Conservation (phyloP, 2,113 vertebrate species). For the Numida meleagris region DNA sequence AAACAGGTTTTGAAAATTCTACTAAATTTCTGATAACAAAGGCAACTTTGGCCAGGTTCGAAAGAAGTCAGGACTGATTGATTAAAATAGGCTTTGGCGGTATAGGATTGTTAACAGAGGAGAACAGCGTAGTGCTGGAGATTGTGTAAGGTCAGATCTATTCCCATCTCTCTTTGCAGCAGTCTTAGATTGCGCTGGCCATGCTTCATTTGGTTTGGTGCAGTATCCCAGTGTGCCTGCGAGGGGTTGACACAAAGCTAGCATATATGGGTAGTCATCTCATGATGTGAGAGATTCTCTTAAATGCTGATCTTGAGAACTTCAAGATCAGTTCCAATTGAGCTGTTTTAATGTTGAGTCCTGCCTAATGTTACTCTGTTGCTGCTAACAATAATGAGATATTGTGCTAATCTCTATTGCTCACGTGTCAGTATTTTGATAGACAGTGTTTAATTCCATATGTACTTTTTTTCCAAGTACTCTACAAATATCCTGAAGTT, state of each 20-base stretch:
- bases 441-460: background rate
- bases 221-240: background rate
- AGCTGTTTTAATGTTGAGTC: fast-evolving
- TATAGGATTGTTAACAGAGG: background rate
- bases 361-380: background rate
- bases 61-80: background rate
- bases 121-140: background rate
- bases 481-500: background rate
- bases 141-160: background rate
- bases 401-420: background rate
- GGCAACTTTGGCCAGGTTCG: background rate
- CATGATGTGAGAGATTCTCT: background rate
- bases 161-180: background rate
- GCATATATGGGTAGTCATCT: background rate
- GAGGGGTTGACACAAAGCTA: background rate
- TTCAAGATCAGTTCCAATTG: background rate
- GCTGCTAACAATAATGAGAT: background rate
- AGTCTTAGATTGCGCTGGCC: background rate
- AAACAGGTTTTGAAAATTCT: background rate
- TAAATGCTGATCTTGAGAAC: background rate
- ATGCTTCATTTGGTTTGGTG: background rate
- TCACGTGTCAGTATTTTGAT: background rate
- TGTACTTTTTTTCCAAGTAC: background rate
- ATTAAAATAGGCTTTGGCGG: background rate
- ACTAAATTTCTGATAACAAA: background rate